Conservation (phyloP, 2,888 invertebrate genomes). For the Drosophila basisetae region DNA sequence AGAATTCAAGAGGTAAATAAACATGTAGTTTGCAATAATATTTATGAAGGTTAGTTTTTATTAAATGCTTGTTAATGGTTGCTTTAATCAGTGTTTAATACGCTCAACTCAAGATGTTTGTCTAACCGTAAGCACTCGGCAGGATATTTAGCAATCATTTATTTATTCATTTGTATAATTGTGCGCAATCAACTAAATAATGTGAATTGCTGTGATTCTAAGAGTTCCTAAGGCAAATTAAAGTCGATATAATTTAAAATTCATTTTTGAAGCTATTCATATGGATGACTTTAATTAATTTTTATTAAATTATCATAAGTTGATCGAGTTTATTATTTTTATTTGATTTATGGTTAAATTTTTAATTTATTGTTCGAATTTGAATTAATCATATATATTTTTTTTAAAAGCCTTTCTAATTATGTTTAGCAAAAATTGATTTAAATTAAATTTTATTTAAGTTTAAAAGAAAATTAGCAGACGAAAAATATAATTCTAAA, state of each 20-base stretch:
- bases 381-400: not conserved
- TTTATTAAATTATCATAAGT: not conserved
- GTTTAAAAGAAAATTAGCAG: not conserved
- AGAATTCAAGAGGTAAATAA: conserved; percentile 36
- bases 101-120: conserved; percentile 36
- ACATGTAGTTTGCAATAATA: conserved; percentile 36
- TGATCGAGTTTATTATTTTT: not conserved
- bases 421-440: too few species aligned
- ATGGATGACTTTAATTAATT: not conserved
- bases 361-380: not conserved
- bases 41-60: conserved; percentile 42
- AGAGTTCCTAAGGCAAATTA: not conserved
- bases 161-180: conserved; percentile 5
- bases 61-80: conserved; percentile 60
- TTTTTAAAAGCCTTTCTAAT: not conserved
- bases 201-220: not conserved
- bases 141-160: conserved; percentile 9
- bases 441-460: not conserved
- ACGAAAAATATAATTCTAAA: not conserved
- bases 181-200: conserved; percentile 14
- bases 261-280: not conserved
- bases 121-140: conserved; percentile 4
- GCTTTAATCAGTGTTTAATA: conserved; percentile 37
- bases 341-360: not conserved
- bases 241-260: not conserved